A percentile compares a stretch with the other conserved stretches of the same genome.
phyloP scores from a whole-genome alignment of 2,113 vertebrate genomes.

The Oostethus manadensis region DNA sequence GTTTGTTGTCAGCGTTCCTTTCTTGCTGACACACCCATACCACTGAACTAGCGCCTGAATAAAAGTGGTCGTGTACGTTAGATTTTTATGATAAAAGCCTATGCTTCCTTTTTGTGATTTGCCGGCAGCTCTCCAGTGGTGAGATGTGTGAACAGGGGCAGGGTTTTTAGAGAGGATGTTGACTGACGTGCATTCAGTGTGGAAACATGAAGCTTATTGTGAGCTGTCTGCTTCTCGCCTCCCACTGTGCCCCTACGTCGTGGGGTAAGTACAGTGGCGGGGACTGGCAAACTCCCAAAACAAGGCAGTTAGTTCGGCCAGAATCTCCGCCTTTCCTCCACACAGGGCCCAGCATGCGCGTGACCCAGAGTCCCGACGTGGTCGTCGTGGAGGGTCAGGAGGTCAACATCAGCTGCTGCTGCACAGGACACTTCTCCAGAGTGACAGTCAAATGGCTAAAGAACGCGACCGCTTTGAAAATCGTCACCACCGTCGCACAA shows the following conservation, averaged over 20 bases:
- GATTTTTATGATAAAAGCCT: no score
- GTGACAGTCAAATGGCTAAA: neutral
- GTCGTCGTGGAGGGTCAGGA: neutral
- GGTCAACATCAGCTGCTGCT: neutral
- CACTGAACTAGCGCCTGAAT: no score
- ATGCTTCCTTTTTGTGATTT: no score
- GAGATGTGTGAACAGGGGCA: neutral
- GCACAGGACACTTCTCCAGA: neutral
- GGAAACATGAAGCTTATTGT: constrained; percentile 11
- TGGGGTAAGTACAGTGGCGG: neutral
- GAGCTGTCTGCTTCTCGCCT: constrained; percentile 2
- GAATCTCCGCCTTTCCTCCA: neutral
- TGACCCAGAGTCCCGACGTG: neutral
- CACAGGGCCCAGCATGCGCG: neutral
- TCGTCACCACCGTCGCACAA: neutral
- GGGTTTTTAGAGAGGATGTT: neutral
- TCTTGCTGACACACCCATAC: no score
- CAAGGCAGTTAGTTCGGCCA: no score
- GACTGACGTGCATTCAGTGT: neutral
- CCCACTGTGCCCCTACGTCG: neutral
- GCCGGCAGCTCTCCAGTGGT: neutral
- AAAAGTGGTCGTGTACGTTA: no score
- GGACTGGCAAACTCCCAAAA: neutral
- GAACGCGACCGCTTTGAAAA: neutral
- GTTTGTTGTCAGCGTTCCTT: constrained; percentile 4